Evolutionary conservation across 2,113 vertebrate species (phyloP), one percentile per base, ranked within the genome.

Genomic region (Ivindomyrus marchei): DNA sequence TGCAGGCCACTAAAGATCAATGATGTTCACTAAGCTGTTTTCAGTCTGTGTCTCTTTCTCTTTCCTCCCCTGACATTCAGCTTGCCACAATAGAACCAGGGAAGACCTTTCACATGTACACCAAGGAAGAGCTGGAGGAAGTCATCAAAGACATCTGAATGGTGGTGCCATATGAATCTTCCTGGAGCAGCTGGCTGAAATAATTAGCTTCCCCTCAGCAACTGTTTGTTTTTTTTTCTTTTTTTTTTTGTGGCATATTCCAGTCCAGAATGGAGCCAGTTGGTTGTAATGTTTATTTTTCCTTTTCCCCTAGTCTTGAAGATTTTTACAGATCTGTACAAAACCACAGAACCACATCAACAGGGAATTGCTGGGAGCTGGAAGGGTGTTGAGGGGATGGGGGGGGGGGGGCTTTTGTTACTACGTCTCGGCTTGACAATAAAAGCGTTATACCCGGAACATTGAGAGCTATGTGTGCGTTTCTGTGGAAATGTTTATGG

Each of bases 21-120:
- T 39, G 74, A 17, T 17, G 36, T 77, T 31, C 4, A 6, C 70
- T 77, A 36, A 17, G 31, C 70, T 19, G 15, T 39, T 77, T 74
- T 36, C 10, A 0, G 11, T 17, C 70, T 39, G 36, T 42, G 36
- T 19, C 4, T 36, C 9, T 42, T 10, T 19, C 17, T 36, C 1
- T 88, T 89, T 27, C 24, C 31, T 11, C 66, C 89, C 93, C 90
- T 94, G 42, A 89, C 95, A 91, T 92, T 0, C 92, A 99, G 98
- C 96, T 99, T 62, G 98, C 98, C 89, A 99, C 97, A 0, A 94
- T 99, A 94, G 97, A 99, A 92, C 98, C 98, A 0, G 97, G 97
- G 19, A 97, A 97, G 95, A 98, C 97, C 91, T 99, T 99, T 96
- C 98, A 99, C 95, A 99, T 99, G 98, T 99, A 97, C 95, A 97